Percentiles rank a stretch among this genome's conserved stretches.
phyloP scores from a whole-genome alignment of 2,113 vertebrate species.

The Pterocles gutturalis region DNA sequence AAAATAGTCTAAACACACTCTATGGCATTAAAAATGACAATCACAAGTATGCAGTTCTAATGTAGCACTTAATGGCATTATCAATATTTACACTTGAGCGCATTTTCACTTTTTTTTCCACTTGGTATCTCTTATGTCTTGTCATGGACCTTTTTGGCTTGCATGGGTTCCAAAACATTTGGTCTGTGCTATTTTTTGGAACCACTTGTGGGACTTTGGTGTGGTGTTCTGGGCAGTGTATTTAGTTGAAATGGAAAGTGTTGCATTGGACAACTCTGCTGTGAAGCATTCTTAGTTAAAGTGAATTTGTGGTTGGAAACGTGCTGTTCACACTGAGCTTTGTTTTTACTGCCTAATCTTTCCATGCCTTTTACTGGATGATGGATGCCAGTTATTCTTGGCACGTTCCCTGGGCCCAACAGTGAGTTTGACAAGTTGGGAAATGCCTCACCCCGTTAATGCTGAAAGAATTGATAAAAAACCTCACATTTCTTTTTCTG shows the following conservation, averaged over 20 bases:
- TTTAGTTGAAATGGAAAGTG: slow-evolving; percentile 79
- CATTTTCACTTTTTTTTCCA: slow-evolving; percentile 80
- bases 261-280: slow-evolving; percentile 84
- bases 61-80: slow-evolving; percentile 83
- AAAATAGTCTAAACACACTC: slow-evolving; percentile 80
- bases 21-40: slow-evolving; percentile 75
- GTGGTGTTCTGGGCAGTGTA: slow-evolving; percentile 82
- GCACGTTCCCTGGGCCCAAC: slow-evolving; percentile 84
- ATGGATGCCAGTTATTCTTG: slow-evolving; percentile 84
- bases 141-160: slow-evolving; percentile 78
- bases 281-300: slow-evolving; percentile 80
- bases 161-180: slow-evolving; percentile 85
- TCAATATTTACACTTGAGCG: slow-evolving; percentile 79
- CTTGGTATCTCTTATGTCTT: slow-evolving; percentile 79
- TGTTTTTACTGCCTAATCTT: slow-evolving; percentile 81
- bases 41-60: slow-evolving; percentile 81
- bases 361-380: slow-evolving; percentile 81
- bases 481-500: slow-evolving; percentile 77
- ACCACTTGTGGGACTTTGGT: slow-evolving; percentile 82
- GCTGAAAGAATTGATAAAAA: slow-evolving; percentile 48
- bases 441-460: slow-evolving; percentile 78
- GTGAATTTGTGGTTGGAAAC: slow-evolving; percentile 80
- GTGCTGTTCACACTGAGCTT: slow-evolving; percentile 83
- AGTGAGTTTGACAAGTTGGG: slow-evolving; percentile 86
- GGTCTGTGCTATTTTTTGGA: slow-evolving; percentile 80